Evolutionary conservation across 1,140 invertebrate species (phyloP), one percentile per base, ranked within the genome.

Genomic region (Drosophila miranda): DNA sequence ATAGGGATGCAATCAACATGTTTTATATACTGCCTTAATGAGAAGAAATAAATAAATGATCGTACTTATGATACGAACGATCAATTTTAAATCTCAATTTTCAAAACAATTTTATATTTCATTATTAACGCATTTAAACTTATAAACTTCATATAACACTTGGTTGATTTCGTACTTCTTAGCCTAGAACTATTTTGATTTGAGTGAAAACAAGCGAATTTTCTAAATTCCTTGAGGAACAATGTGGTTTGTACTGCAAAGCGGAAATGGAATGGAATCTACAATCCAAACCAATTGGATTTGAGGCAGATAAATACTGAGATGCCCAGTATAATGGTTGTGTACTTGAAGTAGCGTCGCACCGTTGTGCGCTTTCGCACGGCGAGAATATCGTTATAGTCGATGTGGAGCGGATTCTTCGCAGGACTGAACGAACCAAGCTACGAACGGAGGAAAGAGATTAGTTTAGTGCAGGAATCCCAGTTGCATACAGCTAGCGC

Each of bases 241-340:
- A 51, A 46, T n/a, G 19, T 62, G 59, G 45, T 59, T 81, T 67
- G 41, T 67, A 77, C 57, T 73, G 42, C 52, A 21, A 23, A 28
- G 19, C 19, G 23, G 23, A 26, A 11, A 43, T 30, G 23, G 23
- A 23, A 23, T 23, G 23, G 23, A 26, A 26, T 19, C 38, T 55
- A 58, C 68, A 80, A 90, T 21, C 66, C 68, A 6, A 89, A 64
- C 61, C 67, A 78, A 63, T 89, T 76, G 55, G 83, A 71, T 54
- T 90, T 90, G 0, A 90, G 54, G 67, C 89, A 90, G 38, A 90
- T 73, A 28, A 88, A 90, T 46, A 90, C 82, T 0, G 89, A 90
- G 42, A 90, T 75, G 5, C 89, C 89, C 19, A 90, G 56, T 34
- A 90, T 60, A 28, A 90, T 70, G 13, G 84, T 86, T 3, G 87